These are phyloP conservation scores for Creontiades dilutus DNA, from an alignment of 2,888 invertebrate genomes.

Conservation along the genomic window DNA sequence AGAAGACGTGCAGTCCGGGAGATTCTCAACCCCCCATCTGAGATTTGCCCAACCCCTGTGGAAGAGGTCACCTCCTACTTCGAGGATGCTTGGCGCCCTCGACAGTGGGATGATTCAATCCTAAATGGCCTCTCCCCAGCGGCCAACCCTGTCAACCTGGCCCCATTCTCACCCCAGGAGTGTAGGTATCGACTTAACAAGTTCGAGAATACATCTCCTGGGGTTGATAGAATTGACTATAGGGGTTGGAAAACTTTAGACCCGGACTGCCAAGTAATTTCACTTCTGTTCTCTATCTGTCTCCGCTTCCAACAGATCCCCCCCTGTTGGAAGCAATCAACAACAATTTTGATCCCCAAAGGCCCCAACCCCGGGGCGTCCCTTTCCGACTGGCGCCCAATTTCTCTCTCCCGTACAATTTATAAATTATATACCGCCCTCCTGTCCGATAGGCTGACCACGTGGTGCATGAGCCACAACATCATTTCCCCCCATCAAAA, in stretches of 20 bases:
- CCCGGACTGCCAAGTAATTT: not conserved
- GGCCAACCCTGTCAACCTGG: not conserved
- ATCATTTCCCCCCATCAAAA: conserved; percentile 66
- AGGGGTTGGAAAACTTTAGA: conserved; percentile 45
- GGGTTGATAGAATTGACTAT: conserved; percentile 56
- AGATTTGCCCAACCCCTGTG: not conserved
- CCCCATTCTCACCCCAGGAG: conserved; percentile 53
- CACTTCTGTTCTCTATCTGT: conserved; percentile 5
- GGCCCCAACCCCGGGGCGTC: conserved; percentile 71
- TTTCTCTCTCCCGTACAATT: conserved; percentile 76
- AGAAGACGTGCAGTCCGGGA: conserved; percentile 24
- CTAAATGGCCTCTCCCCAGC: not conserved
- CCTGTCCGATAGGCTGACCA: conserved; percentile 50
- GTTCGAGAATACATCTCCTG: conserved; percentile 46
- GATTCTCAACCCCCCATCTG: not conserved
- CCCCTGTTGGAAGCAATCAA: conserved; percentile 70
- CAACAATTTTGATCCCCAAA: conserved; percentile 72
- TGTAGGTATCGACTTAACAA: not conserved
- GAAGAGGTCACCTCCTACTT: conserved; percentile 16
- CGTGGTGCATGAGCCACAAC: conserved; percentile 50
- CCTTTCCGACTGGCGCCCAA: conserved; percentile 77
- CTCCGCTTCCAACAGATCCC: conserved; percentile 45
- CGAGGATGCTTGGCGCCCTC: not conserved
- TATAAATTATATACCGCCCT: conserved; percentile 76
- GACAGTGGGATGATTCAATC: not conserved